Evolutionary conservation across 2,113 vertebrate species (phyloP).

Genomic region (Rhinoderma darwinii): DNA sequence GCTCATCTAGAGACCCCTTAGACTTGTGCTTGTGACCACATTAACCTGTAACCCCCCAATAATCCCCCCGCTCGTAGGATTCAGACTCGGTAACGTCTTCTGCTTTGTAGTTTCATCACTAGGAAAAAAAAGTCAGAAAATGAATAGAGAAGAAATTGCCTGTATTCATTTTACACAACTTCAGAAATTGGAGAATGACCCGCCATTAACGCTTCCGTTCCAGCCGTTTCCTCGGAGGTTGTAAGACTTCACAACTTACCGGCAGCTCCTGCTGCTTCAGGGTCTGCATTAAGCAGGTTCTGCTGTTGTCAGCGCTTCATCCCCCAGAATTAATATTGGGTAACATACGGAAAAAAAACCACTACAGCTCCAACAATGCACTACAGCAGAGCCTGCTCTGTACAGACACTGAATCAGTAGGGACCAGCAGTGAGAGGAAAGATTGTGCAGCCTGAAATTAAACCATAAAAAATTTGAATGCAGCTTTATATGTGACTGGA

Average conservation of each 20-base stretch:
- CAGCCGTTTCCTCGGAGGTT: not conserved
- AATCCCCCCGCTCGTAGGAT: not conserved
- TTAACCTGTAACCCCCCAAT: slow-evolving; percentile 57
- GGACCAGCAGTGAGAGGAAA: not conserved
- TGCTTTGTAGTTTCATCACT: not conserved
- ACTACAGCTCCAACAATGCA: not conserved
- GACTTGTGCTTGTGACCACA: slow-evolving; percentile 64
- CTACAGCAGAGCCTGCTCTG: not conserved
- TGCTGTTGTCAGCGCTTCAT: no score
- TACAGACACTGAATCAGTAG: not conserved
- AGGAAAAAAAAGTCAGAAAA: slow-evolving; percentile 28
- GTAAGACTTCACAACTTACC: not conserved
- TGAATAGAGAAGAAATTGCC: slow-evolving; percentile 47
- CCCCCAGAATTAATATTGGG: no score
- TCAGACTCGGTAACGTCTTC: no score
- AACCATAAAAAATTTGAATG: not conserved
- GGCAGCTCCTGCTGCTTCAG: not conserved
- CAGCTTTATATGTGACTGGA: not conserved
- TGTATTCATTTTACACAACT: slow-evolving; percentile 64
- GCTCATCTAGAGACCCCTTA: slow-evolving; percentile 62
- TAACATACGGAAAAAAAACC: no score
- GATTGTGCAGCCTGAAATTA: not conserved
- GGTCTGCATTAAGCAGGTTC: not conserved
- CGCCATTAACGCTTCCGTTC: not conserved
- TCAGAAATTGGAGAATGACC: slow-evolving; percentile 64